phyloP scores from a whole-genome alignment of 2,113 vertebrate species.

The Anthoscopus minutus region DNA sequence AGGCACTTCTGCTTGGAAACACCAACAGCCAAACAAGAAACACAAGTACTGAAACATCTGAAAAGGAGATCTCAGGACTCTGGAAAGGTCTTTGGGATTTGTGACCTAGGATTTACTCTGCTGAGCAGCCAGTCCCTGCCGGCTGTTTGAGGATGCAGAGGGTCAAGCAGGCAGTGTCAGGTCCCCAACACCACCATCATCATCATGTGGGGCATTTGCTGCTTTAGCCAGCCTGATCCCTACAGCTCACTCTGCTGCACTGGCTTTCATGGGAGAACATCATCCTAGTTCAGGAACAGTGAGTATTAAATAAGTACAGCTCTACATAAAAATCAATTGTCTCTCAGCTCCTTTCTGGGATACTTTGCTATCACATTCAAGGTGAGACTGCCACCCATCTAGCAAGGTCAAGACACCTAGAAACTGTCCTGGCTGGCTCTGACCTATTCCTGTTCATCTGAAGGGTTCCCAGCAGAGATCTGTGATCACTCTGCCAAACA shows the following conservation, averaged over 20 bases:
- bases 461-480: neutral
- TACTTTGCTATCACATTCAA: rapidly evolving
- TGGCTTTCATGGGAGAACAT: neutral
- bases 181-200: neutral
- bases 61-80: neutral
- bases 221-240: neutral
- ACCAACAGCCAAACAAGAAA: neutral
- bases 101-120: neutral
- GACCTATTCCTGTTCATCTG: neutral
- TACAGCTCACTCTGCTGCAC: neutral
- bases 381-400: neutral
- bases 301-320: neutral
- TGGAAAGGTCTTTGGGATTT: neutral
- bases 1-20: neutral
- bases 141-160: neutral
- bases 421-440: neutral
- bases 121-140: neutral
- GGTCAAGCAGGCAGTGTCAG: neutral
- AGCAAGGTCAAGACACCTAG: neutral
- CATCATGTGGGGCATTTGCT: neutral
- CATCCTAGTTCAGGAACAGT: neutral
- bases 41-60: neutral
- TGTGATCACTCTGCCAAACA: neutral
- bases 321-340: neutral
- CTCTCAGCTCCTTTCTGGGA: neutral